Evolutionary conservation across 1,140 invertebrate genomes (phyloP), one percentile per base, ranked within the genome.

Genomic region (Lordiphosa mommai): DNA sequence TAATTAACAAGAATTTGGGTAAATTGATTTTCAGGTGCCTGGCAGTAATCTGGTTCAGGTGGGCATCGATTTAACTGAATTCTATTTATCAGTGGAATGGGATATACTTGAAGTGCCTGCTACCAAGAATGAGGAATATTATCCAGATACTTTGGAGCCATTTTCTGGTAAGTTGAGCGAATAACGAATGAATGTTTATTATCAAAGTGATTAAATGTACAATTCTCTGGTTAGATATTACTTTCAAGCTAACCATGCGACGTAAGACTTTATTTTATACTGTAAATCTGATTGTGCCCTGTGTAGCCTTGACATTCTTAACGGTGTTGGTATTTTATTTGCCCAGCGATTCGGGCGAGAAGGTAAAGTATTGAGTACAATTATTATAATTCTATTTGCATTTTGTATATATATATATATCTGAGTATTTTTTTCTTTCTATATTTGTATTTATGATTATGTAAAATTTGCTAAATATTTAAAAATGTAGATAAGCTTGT

Each of bases 321-420:
- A 98, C 97, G 0, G 96, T 98, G 4, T 90, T 99, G 30, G 97
- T 99, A 9, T 99, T 99, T 90, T 99, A 98, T 90, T 88, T 99
- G 63, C 97, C 97, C 3, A 98, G 96, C 17, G 97, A 98, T 90
- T 97, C 96, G 4, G 97, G 97, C 10, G 97, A 99, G 90, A 98
- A 98, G 90, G 94, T 94, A 89, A 93, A 51, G 7, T 10, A 37
- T 8, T n/a, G n/a, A n/a, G n/a, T n/a, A n/a, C n/a, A n/a, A n/a
- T n/a, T n/a, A n/a, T n/a, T n/a, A n/a, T n/a, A n/a, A n/a, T 12
- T 37, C 23, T 14, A 37, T 41, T 33, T 49, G 13, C n/a, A n/a
- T n/a, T n/a, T n/a, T n/a, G n/a, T n/a, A n/a, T n/a, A n/a, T n/a
- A n/a, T n/a, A n/a, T n/a, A n/a, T n/a, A n/a, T n/a, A n/a, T n/a